These are phyloP conservation scores for Pocillopora verrucosa DNA, from an alignment of 64 coral and sea anemone species.

Conservation along the genomic window DNA sequence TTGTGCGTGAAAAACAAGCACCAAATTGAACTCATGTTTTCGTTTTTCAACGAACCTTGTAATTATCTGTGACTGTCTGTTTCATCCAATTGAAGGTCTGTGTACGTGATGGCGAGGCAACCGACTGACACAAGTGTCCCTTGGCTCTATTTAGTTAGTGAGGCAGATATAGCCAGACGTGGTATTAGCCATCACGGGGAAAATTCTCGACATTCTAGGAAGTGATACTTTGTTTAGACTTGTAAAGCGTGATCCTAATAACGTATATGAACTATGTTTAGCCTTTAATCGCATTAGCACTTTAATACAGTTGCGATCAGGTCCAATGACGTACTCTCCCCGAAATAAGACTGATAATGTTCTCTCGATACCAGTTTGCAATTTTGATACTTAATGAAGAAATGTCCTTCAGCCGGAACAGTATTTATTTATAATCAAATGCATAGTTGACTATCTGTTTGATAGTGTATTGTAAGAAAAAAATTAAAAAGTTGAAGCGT, in stretches of 20 bases:
- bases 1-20: conserved; percentile 24
- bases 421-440: not conserved
- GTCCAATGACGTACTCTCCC: not conserved
- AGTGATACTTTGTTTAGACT: conserved; percentile 41
- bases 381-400: not conserved
- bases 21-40: conserved; percentile 23
- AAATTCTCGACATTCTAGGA: conserved; percentile 30
- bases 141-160: not conserved
- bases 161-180: conserved; percentile 32
- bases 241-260: not conserved
- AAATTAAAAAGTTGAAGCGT: too few relatives aligned
- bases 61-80: not conserved
- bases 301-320: not conserved
- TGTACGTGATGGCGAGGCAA: conserved; percentile 5
- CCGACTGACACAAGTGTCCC: not conserved
- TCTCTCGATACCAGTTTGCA: not conserved
- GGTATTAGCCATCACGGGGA: not conserved
- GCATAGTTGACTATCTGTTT: not conserved
- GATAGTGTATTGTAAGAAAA: not conserved
- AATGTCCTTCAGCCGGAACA: not conserved
- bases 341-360: not conserved
- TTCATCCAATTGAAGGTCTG: not conserved
- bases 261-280: not conserved
- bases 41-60: not conserved
- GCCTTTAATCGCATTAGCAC: not conserved